Evolutionary conservation across 1,140 invertebrate genomes (phyloP).

Genomic region (Drosophila pandora): DNA sequence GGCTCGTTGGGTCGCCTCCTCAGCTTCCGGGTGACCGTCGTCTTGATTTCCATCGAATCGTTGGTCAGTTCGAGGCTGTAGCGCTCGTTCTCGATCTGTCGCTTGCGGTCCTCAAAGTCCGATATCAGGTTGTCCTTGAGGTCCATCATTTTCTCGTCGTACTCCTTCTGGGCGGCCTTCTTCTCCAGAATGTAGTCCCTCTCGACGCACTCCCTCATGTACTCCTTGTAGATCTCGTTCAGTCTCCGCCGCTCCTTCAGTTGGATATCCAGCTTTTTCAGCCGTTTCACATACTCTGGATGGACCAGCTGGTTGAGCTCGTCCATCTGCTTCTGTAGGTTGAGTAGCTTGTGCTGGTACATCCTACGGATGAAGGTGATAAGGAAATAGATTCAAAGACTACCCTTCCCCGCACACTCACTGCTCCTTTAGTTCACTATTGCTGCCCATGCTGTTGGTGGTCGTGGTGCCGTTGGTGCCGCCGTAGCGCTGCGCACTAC

Average conservation of each 20-base stretch:
- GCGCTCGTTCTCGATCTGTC: constrained; percentile 94
- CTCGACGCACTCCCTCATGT: constrained; percentile 93
- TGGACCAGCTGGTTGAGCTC: constrained; percentile 94
- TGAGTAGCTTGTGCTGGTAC: constrained; percentile 96
- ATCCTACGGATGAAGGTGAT: constrained; percentile 87
- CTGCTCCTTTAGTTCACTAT: constrained; percentile 95
- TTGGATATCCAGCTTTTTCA: constrained; percentile 92
- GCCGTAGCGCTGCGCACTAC: constrained; percentile 86
- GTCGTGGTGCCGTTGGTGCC: constrained; percentile 86
- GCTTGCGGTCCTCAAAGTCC: constrained; percentile 96
- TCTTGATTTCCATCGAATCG: constrained; percentile 92
- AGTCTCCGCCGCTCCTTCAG: constrained; percentile 91
- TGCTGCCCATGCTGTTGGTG: constrained; percentile 59
- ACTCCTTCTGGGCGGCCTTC: constrained; percentile 94
- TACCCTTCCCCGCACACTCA: constrained; percentile 83
- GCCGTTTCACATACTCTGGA: constrained; percentile 92
- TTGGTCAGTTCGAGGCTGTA: constrained; percentile 94
- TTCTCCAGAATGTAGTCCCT: constrained; percentile 94
- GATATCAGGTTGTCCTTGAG: constrained; percentile 94
- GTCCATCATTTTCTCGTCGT: constrained; percentile 97
- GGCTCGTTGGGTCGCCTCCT: constrained; percentile 96
- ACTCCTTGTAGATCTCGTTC: constrained; percentile 93
- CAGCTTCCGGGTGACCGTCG: constrained; percentile 93
- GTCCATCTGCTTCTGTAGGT: constrained; percentile 94
- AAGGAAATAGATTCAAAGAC: not conserved